These are phyloP conservation scores for Engystomops pustulosus DNA, from an alignment of 2,113 vertebrate species.

Conservation along the genomic window DNA sequence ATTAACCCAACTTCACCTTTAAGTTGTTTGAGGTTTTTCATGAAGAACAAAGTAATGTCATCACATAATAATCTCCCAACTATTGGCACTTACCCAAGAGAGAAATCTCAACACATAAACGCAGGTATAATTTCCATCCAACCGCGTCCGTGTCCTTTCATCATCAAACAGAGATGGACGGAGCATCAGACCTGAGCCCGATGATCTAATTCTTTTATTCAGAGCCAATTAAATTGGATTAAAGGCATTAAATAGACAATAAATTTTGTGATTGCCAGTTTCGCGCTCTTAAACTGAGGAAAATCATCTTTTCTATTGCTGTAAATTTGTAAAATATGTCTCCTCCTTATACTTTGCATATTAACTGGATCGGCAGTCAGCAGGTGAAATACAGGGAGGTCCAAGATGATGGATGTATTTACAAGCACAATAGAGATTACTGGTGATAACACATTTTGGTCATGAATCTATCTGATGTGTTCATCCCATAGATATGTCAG, in stretches of 20 bases:
- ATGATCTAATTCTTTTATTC: conserved; percentile 14
- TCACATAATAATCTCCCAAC: not conserved
- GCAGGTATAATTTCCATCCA: conserved; percentile 11
- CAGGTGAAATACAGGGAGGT: not conserved
- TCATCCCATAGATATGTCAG: no score
- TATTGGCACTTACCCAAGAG: not conserved
- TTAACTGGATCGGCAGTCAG: not conserved
- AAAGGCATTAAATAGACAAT: conserved; percentile 21
- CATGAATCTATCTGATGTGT: no score
- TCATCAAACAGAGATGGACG: not conserved
- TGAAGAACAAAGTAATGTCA: not conserved
- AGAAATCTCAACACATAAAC: not conserved
- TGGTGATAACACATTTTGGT: no score
- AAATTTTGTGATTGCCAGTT: conserved; percentile 12
- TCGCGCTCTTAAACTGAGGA: not conserved
- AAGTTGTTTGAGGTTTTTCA: conserved; percentile 8
- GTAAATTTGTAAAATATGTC: not conserved
- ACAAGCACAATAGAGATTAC: no score
- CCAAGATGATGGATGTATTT: no score
- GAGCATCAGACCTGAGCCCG: not conserved
- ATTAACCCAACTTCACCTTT: not conserved
- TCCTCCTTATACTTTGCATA: not conserved
- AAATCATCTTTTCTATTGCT: not conserved
- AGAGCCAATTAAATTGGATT: conserved; percentile 17
- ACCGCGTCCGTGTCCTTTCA: conserved; percentile 1